A percentile compares a stretch with the other conserved stretches of the same genome.
Evolutionary conservation across 1,140 invertebrate genomes (phyloP).

Genomic region (Scylla paramamosain): DNA sequence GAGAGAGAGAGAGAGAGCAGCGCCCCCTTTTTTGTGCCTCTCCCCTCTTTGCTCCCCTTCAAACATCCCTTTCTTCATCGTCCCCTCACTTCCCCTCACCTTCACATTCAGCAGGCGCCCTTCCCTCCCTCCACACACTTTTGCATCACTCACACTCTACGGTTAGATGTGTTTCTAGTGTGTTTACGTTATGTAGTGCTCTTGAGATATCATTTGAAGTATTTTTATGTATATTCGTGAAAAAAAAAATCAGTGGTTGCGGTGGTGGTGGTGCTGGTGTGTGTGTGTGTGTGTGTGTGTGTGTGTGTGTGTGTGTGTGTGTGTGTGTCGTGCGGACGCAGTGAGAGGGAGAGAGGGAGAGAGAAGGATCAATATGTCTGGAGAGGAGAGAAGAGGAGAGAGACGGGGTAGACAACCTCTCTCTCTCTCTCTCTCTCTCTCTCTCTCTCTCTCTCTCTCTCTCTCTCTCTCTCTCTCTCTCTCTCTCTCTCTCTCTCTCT

Average conservation of each 20-base stretch:
- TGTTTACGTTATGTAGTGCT: too few species aligned
- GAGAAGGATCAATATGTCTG: conserved; percentile 44
- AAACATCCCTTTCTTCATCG: not conserved
- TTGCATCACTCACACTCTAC: not conserved
- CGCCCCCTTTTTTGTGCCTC: not conserved
- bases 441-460: not conserved
- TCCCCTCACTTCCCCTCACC: not conserved
- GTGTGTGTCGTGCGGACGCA: not conserved
- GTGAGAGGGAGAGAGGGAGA: conserved; percentile 1
- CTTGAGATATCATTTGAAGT: too few species aligned
- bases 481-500: conserved; percentile 28
- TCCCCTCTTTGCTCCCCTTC: conserved; percentile 5
- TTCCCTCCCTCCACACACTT: not conserved
- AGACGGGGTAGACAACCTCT: conserved; percentile 3
- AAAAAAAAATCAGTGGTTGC: too few species aligned
- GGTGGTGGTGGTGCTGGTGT: not conserved
- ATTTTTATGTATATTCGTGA: too few species aligned
- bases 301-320: conserved; percentile 40
- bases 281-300: conserved; percentile 46
- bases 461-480: not conserved
- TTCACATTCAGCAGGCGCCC: not conserved
- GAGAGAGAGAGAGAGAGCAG: not conserved
- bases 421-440: conserved; percentile 15
- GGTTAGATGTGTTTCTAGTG: too few species aligned
- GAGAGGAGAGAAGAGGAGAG: conserved; percentile 25